Evolutionary conservation across 2,113 vertebrate species (phyloP), one percentile per base, ranked within the genome.

Genomic region (human (Homo sapiens)): DNA sequence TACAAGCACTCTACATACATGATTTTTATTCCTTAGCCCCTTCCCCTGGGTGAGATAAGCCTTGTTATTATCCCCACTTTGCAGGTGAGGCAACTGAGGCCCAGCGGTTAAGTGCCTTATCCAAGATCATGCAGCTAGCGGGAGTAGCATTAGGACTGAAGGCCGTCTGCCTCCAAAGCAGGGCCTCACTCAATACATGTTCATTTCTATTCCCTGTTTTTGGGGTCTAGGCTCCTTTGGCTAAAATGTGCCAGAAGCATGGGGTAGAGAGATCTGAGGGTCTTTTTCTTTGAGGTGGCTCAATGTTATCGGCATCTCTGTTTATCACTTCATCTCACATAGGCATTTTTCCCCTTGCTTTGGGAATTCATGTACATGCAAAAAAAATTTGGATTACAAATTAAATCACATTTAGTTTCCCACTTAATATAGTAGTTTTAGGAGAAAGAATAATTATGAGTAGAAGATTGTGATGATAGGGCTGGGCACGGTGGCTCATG

Each of bases 381-480:
- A 95, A 94, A 43, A 89, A 32, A 93, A 84, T n/a, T 84, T 35
- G 61, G 27, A 48, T 79, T 61, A 57, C 23, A 43, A 66, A 45
- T 81, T 76, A 80, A 89, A 25, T 85, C 32, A 17, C n/a, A 57
- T 50, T 83, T 83, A 83, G 95, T 94, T 90, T 96, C 12, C 73
- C 45, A 90, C 30, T 57, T 94, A 57, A 38, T 48, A 61, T 50
- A 48, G 18, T 57, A 68, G 32, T 79, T 89, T 81, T 87, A 86
- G 83, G 90, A 75, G 52, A 84, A 96, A 97, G 52, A 90, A 80
- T 84, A 96, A 72, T 40, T 81, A 38, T 78, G 59, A 73, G 64
- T 43, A 64, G 55, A 80, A 90, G 38, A 35, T 9, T 64, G 27
- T 6, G 27, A 64, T 64, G 27, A 6, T 64, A 64, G 61, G 61